Evolutionary conservation across 1,140 invertebrate genomes (phyloP).

Genomic region (Zaprionus taronus): DNA sequence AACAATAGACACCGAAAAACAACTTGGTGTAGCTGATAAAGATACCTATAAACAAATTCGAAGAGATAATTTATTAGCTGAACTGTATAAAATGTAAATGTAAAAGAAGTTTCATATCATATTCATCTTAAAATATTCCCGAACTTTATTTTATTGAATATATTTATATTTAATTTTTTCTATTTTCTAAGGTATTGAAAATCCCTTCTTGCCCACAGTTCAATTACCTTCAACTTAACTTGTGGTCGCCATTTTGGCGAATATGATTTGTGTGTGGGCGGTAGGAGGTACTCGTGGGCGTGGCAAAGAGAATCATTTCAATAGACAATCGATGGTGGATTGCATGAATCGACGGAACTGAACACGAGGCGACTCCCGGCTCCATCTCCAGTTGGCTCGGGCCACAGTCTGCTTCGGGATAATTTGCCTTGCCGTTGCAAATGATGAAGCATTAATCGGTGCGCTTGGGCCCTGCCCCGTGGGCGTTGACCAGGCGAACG

Average conservation of each 20-base stretch:
- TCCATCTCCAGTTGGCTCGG: conserved; percentile 13
- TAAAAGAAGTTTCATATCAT: background rate
- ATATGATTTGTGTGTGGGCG: conserved; percentile 22
- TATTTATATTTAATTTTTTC: background rate
- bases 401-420: conserved; percentile 49
- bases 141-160: background rate
- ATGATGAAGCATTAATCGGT: conserved; percentile 76
- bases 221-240: too few species aligned
- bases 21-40: too few species aligned
- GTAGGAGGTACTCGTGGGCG: conserved; percentile 22
- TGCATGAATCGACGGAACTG: conserved; percentile 16
- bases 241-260: conserved; percentile 41
- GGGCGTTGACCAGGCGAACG: conserved; percentile 60
- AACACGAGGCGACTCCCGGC: background rate
- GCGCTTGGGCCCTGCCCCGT: conserved; percentile 54
- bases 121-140: background rate
- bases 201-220: too few species aligned
- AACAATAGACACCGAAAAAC: background rate
- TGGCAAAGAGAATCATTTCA: conserved; percentile 22
- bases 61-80: too few species aligned
- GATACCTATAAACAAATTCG: too few species aligned
- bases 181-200: background rate
- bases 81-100: background rate
- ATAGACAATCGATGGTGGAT: conserved; percentile 54
- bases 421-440: conserved; percentile 65